phyloP scores from a whole-genome alignment of 1,140 invertebrate species.

The Panagrolaimus sp. region DNA sequence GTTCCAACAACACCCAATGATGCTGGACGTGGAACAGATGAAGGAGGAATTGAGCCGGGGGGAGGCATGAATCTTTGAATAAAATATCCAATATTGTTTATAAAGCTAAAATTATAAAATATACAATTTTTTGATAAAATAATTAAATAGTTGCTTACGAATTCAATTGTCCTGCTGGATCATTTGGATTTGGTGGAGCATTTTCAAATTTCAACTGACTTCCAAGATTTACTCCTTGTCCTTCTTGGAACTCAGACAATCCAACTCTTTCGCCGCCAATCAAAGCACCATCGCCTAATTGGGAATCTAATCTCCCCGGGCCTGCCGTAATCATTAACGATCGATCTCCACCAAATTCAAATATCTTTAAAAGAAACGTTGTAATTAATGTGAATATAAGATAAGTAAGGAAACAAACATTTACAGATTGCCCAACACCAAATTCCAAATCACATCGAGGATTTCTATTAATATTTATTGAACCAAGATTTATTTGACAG shows the following conservation, averaged over 20 bases:
- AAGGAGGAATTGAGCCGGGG: background rate
- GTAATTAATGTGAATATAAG: background rate
- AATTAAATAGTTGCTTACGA: too few relatives aligned
- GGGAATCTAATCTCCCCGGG: background rate
- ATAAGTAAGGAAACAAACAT: background rate
- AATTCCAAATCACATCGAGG: background rate
- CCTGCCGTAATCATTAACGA: background rate
- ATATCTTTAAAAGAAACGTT: background rate
- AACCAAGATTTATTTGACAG: constrained; percentile 13
- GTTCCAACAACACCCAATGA: too few relatives aligned
- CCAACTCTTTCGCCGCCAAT: background rate
- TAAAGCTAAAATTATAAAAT: background rate
- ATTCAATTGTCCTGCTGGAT: background rate
- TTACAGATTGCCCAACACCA: background rate
- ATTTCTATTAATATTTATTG: constrained; percentile 3
- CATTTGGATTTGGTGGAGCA: background rate
- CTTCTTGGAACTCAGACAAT: background rate
- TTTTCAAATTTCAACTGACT: background rate
- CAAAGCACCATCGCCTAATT: background rate
- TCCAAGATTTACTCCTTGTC: background rate
- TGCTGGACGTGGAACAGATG: too few relatives aligned
- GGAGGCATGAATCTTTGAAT: constrained; percentile 3
- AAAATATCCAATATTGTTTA: constrained; percentile 7
- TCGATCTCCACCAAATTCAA: background rate
- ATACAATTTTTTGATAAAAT: too few relatives aligned